Base-by-base conservation (phyloP, 2,888 invertebrate species). In the Elmis aenea region DNA sequence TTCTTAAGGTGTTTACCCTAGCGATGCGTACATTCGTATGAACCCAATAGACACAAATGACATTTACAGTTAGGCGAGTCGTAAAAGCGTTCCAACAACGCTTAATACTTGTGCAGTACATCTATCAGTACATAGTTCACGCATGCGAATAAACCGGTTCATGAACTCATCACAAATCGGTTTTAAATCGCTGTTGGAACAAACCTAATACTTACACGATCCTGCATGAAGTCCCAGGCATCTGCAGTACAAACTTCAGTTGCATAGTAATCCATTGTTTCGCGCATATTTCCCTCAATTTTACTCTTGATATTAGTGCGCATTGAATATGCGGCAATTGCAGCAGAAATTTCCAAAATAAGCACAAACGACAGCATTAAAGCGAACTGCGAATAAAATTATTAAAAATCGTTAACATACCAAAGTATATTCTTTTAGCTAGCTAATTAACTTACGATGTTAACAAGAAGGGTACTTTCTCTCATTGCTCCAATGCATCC, bases 401-500 rank as follows among this genome's bases (percentile, higher is more conserved):
- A n/a, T n/a, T n/a, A n/a, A n/a, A 30, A 23, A 31, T n/a, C 24
- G 29, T 10, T 18, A 18, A 18, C 18, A 8, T 18, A 8, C 18
- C 31, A 11, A 26, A 28, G 30, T 22, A 3, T 14, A 20, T 9
- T n/a, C 16, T 4, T 9, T 13, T 11, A 32, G 3, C 21, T 30
- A 11, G 16, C 22, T 33, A 11, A 25, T 30, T 33, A 40, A 40
- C 52, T 62, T 61, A 81, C 82, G 61, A 72, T 62, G 43, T 81
- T 76, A 15, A 82, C 76, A 67, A 81, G 70, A 51, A 76, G 77
- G 2, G 87, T 84, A 66, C 87, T 89, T 62, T 85, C 83, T 56
- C 77, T 83, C 51, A 85, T 67, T 3, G 88, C 89, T 15, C 90
- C 90, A 51, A 84, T 83, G 67, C 88, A 90, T 15, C 89, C 91